These are phyloP conservation scores for Diuraphis noxia DNA, from an alignment of 1,140 invertebrate species.

Conservation along the genomic window DNA sequence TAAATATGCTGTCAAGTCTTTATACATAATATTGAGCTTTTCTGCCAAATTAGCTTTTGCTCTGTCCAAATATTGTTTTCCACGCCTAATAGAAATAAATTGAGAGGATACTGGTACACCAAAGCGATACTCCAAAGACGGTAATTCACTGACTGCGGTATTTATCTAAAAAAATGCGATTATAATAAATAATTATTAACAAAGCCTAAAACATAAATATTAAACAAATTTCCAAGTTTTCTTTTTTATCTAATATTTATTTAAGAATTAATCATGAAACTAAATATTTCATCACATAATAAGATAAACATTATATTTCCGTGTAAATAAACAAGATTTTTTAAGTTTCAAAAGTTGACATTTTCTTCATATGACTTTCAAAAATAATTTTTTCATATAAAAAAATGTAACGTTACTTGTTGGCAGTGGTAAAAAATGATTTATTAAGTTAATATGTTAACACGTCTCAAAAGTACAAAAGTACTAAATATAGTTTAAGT, in stretches of 20 bases:
- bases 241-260: background rate
- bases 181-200: background rate
- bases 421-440: background rate
- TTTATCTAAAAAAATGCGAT: conserved; percentile 60
- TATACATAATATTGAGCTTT: conserved; percentile 59
- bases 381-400: background rate
- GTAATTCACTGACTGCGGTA: conserved; percentile 60
- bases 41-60: conserved; percentile 58
- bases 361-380: background rate
- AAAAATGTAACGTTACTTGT: background rate
- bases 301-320: too few relatives aligned
- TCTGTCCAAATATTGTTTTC: conserved; percentile 59
- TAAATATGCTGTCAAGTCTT: conserved; percentile 60
- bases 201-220: background rate
- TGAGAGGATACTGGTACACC: conserved; percentile 57
- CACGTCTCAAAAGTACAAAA: background rate
- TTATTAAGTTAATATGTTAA: background rate
- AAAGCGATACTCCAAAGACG: conserved; percentile 61
- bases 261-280: background rate
- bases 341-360: background rate
- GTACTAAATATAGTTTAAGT: too few relatives aligned
- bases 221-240: background rate
- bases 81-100: conserved; percentile 59
- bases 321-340: background rate
- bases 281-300: too few relatives aligned